phyloP scores from a whole-genome alignment of 1,140 invertebrate species.

The Polypedilum pembai region DNA sequence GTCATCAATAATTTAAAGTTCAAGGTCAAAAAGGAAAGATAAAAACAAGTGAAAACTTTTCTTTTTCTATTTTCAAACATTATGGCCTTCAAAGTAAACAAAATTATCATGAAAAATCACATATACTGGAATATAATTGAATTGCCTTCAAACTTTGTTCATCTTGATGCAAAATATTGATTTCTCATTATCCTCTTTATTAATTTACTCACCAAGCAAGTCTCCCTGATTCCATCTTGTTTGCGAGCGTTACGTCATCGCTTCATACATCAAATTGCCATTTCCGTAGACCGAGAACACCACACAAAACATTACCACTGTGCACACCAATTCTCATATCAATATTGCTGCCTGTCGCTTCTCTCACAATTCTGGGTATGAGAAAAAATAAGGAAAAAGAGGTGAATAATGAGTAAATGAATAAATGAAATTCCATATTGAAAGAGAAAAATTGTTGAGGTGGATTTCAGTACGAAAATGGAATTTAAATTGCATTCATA shows the following conservation, averaged over 20 bases:
- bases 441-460: conserved; percentile 4
- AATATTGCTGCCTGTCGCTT: conserved; percentile 81
- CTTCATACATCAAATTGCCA: conserved; percentile 99
- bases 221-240: conserved; percentile 95
- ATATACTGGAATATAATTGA: background rate
- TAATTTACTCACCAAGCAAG: conserved; percentile 71
- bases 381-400: conserved; percentile 24
- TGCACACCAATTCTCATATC: conserved; percentile 95
- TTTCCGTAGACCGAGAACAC: conserved; percentile 89
- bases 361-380: conserved; percentile 67
- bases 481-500: conserved; percentile 1
- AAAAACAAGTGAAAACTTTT: no score
- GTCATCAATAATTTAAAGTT: no score
- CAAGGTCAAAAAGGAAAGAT: no score
- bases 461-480: background rate
- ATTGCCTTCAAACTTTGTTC: background rate
- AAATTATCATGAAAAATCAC: no score
- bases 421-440: background rate
- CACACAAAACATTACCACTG: conserved; percentile 88
- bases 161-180: background rate
- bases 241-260: conserved; percentile 93
- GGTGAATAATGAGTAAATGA: no score
- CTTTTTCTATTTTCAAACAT: no score
- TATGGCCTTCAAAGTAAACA: no score
- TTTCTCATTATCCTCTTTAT: background rate